Conservation (phyloP, 2,888 invertebrate species). For the Drosophila peninsularis region DNA sequence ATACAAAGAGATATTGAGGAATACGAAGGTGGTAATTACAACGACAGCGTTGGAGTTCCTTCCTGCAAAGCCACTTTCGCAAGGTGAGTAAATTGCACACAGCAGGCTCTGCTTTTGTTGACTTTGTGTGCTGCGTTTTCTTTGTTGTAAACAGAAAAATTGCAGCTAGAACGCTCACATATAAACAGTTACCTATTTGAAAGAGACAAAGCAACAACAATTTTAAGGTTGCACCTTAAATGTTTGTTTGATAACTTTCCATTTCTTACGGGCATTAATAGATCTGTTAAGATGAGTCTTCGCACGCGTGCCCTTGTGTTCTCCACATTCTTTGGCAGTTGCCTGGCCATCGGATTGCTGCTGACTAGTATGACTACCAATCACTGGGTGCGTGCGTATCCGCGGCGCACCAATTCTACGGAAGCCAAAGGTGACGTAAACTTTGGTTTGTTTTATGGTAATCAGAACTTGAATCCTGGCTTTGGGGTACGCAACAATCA, state of each 20-base stretch:
- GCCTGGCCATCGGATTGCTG: constrained; percentile 89
- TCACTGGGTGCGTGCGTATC: constrained; percentile 90
- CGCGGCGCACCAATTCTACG: constrained; percentile 86
- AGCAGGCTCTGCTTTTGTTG: constrained; percentile 27
- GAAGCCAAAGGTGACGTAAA: constrained; percentile 89
- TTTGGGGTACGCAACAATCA: constrained; percentile 92
- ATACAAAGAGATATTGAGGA: constrained; percentile 31
- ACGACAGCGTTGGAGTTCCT: constrained; percentile 28
- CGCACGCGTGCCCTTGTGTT: constrained; percentile 90
- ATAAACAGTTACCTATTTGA: neutral
- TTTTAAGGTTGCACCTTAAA: neutral
- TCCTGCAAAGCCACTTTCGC: constrained; percentile 29
- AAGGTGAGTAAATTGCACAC: constrained; percentile 29
- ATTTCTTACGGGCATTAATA: neutral
- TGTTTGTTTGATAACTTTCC: neutral
- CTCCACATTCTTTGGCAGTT: constrained; percentile 90
- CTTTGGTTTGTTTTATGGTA: constrained; percentile 95
- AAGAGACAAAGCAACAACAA: neutral
- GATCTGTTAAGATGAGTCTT: constrained; percentile 86
- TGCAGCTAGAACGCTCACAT: neutral
- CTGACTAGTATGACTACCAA: constrained; percentile 91
- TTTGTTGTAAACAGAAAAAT: constrained; percentile 32
- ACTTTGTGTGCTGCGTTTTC: constrained; percentile 38
- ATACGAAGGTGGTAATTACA: constrained; percentile 33
- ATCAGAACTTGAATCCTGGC: constrained; percentile 91